Percentiles rank a stretch among this genome's conserved stretches.
Conservation (phyloP, 2,113 vertebrate species). For the Catagonus wagneri region DNA sequence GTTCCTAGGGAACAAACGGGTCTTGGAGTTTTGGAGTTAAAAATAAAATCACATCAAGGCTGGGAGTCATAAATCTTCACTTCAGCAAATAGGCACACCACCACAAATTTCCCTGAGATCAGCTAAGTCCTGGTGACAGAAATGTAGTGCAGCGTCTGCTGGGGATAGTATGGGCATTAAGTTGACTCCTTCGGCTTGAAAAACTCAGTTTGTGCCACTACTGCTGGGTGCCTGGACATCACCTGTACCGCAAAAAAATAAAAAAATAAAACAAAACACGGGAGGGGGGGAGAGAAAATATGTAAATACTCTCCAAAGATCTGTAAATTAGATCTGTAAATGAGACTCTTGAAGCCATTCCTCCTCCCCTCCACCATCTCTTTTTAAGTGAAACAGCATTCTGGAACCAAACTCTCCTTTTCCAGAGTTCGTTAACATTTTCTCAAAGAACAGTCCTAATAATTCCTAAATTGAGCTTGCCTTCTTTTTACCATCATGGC, state of each 20-base stretch:
- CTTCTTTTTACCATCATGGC: slow-evolving; percentile 83
- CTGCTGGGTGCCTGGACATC: background rate
- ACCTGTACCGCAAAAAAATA: background rate
- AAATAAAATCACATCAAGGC: slow-evolving; percentile 72
- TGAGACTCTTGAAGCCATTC: slow-evolving; percentile 23
- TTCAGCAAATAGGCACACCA: slow-evolving; percentile 56
- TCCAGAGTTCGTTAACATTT: slow-evolving; percentile 67
- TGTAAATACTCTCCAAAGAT: slow-evolving; percentile 43
- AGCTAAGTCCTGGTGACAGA: slow-evolving; percentile 68
- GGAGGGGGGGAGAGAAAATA: background rate
- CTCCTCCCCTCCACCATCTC: background rate
- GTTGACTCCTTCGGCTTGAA: background rate
- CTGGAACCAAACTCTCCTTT: slow-evolving; percentile 36
- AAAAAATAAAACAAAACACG: no score
- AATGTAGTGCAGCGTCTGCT: slow-evolving; percentile 42
- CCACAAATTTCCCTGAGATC: slow-evolving; percentile 63
- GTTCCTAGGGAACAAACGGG: slow-evolving; percentile 48
- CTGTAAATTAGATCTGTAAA: slow-evolving; percentile 59
- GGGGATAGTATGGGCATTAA: slow-evolving; percentile 2
- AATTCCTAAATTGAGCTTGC: slow-evolving; percentile 78
- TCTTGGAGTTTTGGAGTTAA: slow-evolving; percentile 63
- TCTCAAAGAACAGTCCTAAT: slow-evolving; percentile 73
- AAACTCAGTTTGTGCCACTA: slow-evolving; percentile 8
- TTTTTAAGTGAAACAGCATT: slow-evolving; percentile 50
- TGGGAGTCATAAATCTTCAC: slow-evolving; percentile 71